These are phyloP conservation scores for Leptinotarsa undecemlineata DNA, from an alignment of 1,140 invertebrate genomes.

Conservation along the genomic window DNA sequence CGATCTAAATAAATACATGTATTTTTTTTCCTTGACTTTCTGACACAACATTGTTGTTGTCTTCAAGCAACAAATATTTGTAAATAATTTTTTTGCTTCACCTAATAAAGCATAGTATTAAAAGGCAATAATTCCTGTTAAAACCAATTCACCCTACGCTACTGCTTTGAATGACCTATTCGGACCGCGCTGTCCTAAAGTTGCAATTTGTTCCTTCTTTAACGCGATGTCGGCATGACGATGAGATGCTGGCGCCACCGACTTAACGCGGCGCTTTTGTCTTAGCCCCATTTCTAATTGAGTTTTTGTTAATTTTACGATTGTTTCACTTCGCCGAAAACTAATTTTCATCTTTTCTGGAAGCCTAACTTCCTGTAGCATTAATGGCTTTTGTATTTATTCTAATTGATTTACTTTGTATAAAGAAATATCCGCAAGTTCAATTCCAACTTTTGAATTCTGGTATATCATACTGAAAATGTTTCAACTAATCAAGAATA, in stretches of 20 bases:
- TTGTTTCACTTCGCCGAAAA: conserved; percentile 16
- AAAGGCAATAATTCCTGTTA: background rate
- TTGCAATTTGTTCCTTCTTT: conserved; percentile 23
- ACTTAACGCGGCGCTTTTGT: conserved; percentile 29
- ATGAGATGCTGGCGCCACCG: conserved; percentile 31
- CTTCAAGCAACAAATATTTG: too few relatives aligned
- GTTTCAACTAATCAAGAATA: background rate
- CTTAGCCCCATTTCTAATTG: conserved; percentile 32
- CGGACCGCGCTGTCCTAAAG: background rate
- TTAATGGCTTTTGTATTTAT: too few relatives aligned
- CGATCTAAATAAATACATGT: too few relatives aligned
- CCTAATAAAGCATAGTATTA: too few relatives aligned
- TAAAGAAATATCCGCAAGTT: too few relatives aligned
- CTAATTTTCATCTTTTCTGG: background rate
- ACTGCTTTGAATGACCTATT: conserved; percentile 7
- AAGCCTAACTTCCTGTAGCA: too few relatives aligned
- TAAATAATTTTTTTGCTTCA: too few relatives aligned
- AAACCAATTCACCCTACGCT: background rate
- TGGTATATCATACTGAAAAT: too few relatives aligned
- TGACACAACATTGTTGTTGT: too few relatives aligned
- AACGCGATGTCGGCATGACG: conserved; percentile 12
- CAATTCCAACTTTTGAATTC: too few relatives aligned
- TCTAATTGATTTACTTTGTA: too few relatives aligned
- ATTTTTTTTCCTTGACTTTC: too few relatives aligned
- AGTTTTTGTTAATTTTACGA: conserved; percentile 35